phyloP scores from a whole-genome alignment of 2,888 invertebrate species.

The Amiota communis region DNA sequence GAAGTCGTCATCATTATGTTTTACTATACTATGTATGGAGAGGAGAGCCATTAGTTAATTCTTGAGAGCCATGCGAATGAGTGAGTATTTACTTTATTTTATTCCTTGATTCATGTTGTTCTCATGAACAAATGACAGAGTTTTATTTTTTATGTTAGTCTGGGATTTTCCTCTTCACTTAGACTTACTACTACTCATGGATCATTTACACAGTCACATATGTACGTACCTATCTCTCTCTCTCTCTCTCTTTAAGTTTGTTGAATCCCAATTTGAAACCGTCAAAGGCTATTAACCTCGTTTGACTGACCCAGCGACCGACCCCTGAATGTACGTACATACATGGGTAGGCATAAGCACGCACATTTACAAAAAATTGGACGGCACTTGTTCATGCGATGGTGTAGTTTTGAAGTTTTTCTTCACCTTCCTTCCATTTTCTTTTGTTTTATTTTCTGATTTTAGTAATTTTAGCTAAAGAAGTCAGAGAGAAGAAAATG shows the following conservation, averaged over 20 bases:
- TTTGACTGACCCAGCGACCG: conserved; percentile 42
- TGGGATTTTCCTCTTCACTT: too few species aligned
- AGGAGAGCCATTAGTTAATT: too few species aligned
- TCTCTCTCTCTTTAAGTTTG: not conserved
- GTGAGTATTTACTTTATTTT: too few species aligned
- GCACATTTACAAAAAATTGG: not conserved
- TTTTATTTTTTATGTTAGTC: too few species aligned
- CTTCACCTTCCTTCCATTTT: not conserved
- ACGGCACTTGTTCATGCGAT: conserved; percentile 37
- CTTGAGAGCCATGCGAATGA: too few species aligned
- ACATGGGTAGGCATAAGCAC: conserved; percentile 14
- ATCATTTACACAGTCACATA: too few species aligned
- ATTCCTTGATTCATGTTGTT: too few species aligned
- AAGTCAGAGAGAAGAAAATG: conserved; percentile 18
- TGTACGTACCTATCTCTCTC: not conserved
- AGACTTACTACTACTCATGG: too few species aligned
- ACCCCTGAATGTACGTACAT: conserved; percentile 9
- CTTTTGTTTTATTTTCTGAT: conserved; percentile 45
- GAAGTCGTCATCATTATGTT: too few species aligned
- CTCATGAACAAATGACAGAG: too few species aligned
- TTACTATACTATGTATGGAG: too few species aligned
- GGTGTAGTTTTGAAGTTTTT: not conserved
- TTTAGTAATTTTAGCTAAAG: conserved; percentile 20
- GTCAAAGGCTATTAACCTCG: conserved; percentile 63
- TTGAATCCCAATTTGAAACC: conserved; percentile 27